Conservation (phyloP, 2,888 invertebrate species). For the Leptopterna dolabrata region DNA sequence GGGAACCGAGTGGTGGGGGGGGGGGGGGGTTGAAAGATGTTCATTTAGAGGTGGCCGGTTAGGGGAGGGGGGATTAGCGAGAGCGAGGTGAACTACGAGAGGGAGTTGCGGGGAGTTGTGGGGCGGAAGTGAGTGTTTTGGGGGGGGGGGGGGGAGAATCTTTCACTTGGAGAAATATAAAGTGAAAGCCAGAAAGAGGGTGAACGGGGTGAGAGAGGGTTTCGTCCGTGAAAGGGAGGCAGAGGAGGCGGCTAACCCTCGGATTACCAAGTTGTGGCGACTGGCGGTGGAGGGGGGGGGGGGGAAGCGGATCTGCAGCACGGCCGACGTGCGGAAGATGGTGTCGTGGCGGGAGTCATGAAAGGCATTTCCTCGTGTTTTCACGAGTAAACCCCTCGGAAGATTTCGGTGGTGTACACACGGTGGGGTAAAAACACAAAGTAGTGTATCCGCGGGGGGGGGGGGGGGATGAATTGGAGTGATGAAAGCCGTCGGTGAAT, state of each 20-base stretch:
- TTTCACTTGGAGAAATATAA: conserved; percentile 13
- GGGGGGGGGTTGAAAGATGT: too few relatives aligned
- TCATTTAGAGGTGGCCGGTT: too few relatives aligned
- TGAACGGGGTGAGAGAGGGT: neutral
- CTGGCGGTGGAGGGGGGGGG: neutral
- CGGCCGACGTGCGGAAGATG: neutral
- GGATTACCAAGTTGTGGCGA: conserved; percentile 33
- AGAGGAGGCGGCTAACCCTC: neutral
- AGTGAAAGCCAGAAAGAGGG: neutral
- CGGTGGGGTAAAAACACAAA: neutral
- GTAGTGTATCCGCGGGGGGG: neutral
- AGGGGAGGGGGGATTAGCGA: neutral
- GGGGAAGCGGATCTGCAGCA: too few relatives aligned
- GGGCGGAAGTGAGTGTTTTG: too few relatives aligned
- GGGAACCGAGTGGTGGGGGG: too few relatives aligned
- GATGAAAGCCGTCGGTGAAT: neutral
- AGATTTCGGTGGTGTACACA: neutral
- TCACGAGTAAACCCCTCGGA: neutral
- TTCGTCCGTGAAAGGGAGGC: neutral
- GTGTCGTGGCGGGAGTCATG: neutral
- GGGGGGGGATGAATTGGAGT: too few relatives aligned
- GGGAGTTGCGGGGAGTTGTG: too few relatives aligned
- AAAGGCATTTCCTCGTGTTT: conserved; percentile 23
- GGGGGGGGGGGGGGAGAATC: neutral
- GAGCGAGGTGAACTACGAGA: neutral